Evolutionary conservation across 2,113 vertebrate genomes (phyloP), one percentile per base, ranked within the genome.

Genomic region (Rana temporaria): DNA sequence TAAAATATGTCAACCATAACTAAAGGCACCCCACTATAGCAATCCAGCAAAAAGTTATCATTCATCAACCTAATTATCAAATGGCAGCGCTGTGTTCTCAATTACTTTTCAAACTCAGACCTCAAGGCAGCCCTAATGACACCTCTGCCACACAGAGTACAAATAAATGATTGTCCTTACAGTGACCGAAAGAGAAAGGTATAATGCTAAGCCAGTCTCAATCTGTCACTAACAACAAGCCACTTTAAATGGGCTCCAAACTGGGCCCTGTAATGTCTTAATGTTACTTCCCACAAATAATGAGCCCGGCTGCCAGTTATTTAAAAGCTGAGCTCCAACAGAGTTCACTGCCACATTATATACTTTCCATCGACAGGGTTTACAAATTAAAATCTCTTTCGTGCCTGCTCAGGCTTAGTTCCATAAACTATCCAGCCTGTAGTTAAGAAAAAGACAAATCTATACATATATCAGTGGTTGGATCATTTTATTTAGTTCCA

Each of bases 331-430:
- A 83, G 86, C 88, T 87, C 91, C 91, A 85, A 90, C 92, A 92
- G 93, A 72, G 92, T 90, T 89, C 89, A 85, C 87, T 38, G 42
- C 87, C 20, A 84, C 87, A 85, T 83, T 53, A 53, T 89, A 91
- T 65, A 55, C 86, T 85, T 90, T 91, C 91, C 91, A 85, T 89
- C 87, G 84, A 87, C 87, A 87, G 89, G 74, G 34, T 74, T 88
- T 91, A 87, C 87, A 90, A 93, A 94, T 94, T 93, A 94, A 93
- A 94, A 93, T 93, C 93, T 92, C 91, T 89, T 92, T 92, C 92
- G 89, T 85, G 85, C 89, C 42, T 83, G 72, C 62, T 20, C 62
- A 67, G 55, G 62, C 75, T 94, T 93, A 93, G 87, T 86, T 87
- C 85, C 84, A 84, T 52, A 85, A 93, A 91, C 85, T 81, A 87